phyloP scores from a whole-genome alignment of 2,113 vertebrate genomes.

The Lophotis ruficrista region DNA sequence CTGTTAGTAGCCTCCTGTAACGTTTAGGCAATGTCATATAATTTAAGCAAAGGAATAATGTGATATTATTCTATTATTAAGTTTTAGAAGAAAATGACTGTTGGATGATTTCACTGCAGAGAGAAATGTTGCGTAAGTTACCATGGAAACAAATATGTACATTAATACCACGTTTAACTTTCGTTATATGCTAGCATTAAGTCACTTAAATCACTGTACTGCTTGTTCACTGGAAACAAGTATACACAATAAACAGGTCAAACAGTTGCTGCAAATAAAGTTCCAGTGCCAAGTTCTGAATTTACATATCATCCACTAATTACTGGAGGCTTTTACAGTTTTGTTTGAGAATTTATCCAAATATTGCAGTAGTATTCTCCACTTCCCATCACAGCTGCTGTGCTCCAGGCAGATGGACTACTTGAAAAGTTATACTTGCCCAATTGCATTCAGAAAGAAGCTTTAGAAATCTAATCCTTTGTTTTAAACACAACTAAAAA shows the following conservation, averaged over 20 bases:
- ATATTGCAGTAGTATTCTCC: slow-evolving; percentile 1
- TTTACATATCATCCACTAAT: neutral
- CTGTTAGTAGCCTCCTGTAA: neutral
- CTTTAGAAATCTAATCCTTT: slow-evolving; percentile 37
- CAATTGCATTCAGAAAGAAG: slow-evolving; percentile 25
- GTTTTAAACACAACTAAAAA: slow-evolving; percentile 26
- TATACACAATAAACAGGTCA: neutral
- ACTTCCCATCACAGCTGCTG: slow-evolving; percentile 25
- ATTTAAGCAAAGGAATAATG: neutral
- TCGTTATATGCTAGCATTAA: neutral
- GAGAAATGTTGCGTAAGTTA: neutral
- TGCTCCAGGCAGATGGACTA: slow-evolving; percentile 42
- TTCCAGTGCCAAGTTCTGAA: slow-evolving; percentile 14
- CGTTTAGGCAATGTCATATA: neutral
- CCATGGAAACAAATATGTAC: neutral
- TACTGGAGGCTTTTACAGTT: slow-evolving; percentile 15
- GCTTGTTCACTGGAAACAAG: neutral
- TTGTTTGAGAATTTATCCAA: slow-evolving; percentile 25
- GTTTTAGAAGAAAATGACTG: neutral
- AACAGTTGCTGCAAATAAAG: neutral
- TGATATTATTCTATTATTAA: neutral
- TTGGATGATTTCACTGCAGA: neutral
- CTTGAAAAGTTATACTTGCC: slow-evolving; percentile 32
- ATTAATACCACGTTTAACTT: neutral
- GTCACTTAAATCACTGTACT: neutral